phyloP scores from a whole-genome alignment of 2,888 invertebrate species.

The Apodemia zela region DNA sequence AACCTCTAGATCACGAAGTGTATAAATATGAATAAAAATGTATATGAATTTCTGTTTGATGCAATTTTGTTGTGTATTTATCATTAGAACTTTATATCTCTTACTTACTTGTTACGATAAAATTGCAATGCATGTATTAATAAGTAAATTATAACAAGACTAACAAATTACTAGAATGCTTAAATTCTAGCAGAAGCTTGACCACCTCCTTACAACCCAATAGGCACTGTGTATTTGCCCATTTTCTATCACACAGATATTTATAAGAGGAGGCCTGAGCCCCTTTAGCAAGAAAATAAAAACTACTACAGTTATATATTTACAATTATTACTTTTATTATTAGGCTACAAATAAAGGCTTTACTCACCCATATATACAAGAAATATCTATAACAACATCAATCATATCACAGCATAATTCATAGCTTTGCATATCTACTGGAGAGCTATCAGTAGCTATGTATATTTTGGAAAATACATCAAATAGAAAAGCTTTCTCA shows the following conservation, averaged over 20 bases:
- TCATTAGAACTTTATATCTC: too few relatives aligned
- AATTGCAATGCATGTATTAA: too few relatives aligned
- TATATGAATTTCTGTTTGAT: too few relatives aligned
- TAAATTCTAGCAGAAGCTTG: too few relatives aligned
- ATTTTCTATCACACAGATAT: background rate
- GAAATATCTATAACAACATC: conserved; percentile 99
- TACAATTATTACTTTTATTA: conserved; percentile 10
- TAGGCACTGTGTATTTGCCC: too few relatives aligned
- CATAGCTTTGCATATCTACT: conserved; percentile 99
- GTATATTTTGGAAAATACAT: conserved; percentile 99
- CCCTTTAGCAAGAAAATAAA: background rate
- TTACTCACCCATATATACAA: conserved; percentile 95
- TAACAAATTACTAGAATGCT: too few relatives aligned
- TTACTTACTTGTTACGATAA: too few relatives aligned
- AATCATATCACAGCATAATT: conserved; percentile 99
- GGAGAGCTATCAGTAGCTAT: conserved; percentile 99
- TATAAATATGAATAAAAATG: too few relatives aligned
- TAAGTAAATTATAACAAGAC: too few relatives aligned
- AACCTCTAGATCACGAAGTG: too few relatives aligned
- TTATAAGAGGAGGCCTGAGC: background rate
- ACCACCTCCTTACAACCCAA: too few relatives aligned
- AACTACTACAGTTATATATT: conserved; percentile 20
- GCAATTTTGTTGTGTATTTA: too few relatives aligned
- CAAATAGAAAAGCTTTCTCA: conserved; percentile 99
- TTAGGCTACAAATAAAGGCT: background rate